Percentiles rank a stretch among this genome's conserved stretches.
These are phyloP conservation scores for Mesoclemmys tuberculata DNA, from an alignment of 2,113 vertebrate species.

Conservation along the genomic window DNA sequence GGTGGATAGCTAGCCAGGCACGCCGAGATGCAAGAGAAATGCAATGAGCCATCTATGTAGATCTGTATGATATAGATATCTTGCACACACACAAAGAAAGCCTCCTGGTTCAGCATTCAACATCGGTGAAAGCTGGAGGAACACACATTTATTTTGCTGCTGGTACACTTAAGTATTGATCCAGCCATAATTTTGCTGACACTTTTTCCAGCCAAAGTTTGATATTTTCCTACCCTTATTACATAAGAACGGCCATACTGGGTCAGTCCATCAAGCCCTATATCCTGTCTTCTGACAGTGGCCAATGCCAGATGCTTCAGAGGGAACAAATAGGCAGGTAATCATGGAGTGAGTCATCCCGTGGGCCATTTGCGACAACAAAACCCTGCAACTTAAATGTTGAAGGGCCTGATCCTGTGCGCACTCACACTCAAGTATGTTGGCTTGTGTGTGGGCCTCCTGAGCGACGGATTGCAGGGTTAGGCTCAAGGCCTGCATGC, in stretches of 20 bases:
- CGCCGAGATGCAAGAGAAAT: background rate
- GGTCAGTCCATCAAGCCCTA: too few relatives aligned
- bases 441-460: background rate
- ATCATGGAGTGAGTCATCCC: too few relatives aligned
- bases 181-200: background rate
- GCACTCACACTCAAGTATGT: conserved; percentile 29
- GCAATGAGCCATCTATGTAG: background rate
- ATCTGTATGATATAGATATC: background rate
- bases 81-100: background rate
- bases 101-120: background rate
- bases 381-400: background rate
- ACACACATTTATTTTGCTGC: background rate
- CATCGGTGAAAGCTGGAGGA: background rate
- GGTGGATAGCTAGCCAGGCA: background rate
- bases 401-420: background rate
- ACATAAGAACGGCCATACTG: too few relatives aligned
- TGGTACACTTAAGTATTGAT: background rate
- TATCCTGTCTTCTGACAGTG: too few relatives aligned
- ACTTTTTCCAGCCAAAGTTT: background rate
- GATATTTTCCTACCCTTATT: background rate
- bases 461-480: background rate
- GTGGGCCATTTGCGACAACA: background rate
- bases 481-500: background rate
- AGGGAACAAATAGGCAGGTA: too few relatives aligned
- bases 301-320: too few relatives aligned